Percentiles rank a stretch among this genome's conserved stretches.
These are phyloP conservation scores for Mesaphorura yosii DNA, from an alignment of 1,140 invertebrate species.

Conservation along the genomic window DNA sequence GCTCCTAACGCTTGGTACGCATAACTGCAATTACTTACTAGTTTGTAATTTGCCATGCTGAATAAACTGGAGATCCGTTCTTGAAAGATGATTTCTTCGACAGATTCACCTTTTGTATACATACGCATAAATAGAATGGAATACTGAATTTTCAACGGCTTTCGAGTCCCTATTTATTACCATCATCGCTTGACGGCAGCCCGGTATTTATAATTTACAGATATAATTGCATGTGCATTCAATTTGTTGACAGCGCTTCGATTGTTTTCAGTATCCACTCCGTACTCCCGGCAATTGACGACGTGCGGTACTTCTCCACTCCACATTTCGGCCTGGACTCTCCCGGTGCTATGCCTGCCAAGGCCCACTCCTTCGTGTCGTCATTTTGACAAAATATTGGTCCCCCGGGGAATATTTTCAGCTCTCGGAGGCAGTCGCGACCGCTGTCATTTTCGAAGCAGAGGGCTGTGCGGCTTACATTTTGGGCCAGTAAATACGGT, in stretches of 20 bases:
- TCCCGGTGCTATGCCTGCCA: constrained; percentile 20
- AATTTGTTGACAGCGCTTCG: constrained; percentile 27
- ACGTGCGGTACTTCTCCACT: constrained; percentile 25
- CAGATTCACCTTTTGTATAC: no score
- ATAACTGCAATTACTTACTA: no score
- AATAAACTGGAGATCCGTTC: no score
- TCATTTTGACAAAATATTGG: constrained; percentile 30
- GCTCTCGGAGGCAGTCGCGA: constrained; percentile 26
- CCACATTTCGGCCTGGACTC: constrained; percentile 29
- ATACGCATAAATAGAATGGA: no score
- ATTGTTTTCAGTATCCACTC: constrained; percentile 32
- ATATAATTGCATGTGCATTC: no score
- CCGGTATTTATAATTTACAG: no score
- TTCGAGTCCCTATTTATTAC: no score
- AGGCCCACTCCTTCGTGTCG: constrained; percentile 30
- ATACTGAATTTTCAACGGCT: no score
- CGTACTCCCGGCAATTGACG: constrained; percentile 22
- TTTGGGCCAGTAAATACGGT: neutral
- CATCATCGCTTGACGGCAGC: no score
- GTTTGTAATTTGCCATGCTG: no score
- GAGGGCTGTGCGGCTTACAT: constrained; percentile 12
- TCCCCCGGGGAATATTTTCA: constrained; percentile 26
- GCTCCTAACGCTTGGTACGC: no score
- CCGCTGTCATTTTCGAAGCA: constrained; percentile 29
- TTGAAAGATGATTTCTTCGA: no score